Evolutionary conservation across 2,888 invertebrate species (phyloP), one percentile per base, ranked within the genome.

Genomic region (Mycalesis mineus): DNA sequence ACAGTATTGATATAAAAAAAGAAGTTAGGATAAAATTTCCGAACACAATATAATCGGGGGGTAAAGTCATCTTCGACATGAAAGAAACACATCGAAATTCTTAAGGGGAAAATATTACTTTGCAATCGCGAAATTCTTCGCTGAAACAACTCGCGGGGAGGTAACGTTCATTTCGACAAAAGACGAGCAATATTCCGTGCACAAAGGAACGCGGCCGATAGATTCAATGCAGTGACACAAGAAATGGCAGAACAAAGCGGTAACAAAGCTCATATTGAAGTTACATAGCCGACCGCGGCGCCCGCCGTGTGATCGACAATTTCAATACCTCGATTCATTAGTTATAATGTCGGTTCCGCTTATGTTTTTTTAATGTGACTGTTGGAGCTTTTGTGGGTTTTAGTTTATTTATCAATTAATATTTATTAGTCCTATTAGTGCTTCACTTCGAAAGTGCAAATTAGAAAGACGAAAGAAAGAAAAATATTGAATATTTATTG

Each of bases 211-310:
- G 80, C 84, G 79, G 79, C 82, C 88, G 87, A 88, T 88, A 88
- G 88, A 88, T 88, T 88, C 88, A 87, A 88, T 88, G 89, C 87
- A 87, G 88, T 88, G 88, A 88, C 88, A 88, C 82, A 88, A 88
- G 88, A 87, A 88, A 87, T 83, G 80, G 82, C 82, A 84, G 80
- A 80, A 79, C 83, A 80, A 80, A 83, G 84, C 84, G 84, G 85
- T 86, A 83, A 86, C 88, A 88, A 88, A 88, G 86, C 86, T 87
- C 83, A 86, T 75, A 88, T 87, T 84, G 86, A 79, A 84, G 82
- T 84, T 79, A 84, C 82, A 80, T 42, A 41, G 51, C 73, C 49
- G 61, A 61, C 62, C 57, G 55, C 52, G 64, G 63, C 48, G 63
- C 62, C 63, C 67, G 70, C 64, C 61, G 54, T 58, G 56, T 57